phyloP scores from a whole-genome alignment of 2,888 invertebrate genomes.

The Chymomyza caudatula region DNA sequence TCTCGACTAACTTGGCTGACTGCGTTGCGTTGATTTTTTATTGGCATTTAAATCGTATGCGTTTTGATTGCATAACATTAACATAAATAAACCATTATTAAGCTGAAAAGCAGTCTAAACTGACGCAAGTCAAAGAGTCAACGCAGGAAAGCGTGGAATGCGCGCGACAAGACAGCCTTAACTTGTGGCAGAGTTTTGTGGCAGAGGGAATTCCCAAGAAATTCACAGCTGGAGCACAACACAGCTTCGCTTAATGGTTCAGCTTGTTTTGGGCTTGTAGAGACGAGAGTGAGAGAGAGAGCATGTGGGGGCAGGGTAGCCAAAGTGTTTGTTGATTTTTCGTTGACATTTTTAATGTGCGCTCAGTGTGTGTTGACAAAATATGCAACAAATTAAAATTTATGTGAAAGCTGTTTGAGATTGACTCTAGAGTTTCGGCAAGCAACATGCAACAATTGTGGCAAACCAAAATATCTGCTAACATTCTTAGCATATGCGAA shows the following conservation, averaged over 20 bases:
- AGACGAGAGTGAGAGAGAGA: not conserved
- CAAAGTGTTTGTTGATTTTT: slow-evolving; percentile 57
- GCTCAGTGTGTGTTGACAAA: slow-evolving; percentile 43
- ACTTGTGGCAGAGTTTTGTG: not conserved
- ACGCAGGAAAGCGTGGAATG: not conserved
- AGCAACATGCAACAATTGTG: too few relatives aligned
- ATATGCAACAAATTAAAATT: slow-evolving; percentile 73
- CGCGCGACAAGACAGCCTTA: not conserved
- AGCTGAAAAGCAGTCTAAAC: slow-evolving; percentile 6
- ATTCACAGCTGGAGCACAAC: slow-evolving; percentile 74
- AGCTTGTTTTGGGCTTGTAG: not conserved
- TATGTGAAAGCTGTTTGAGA: slow-evolving; percentile 40
- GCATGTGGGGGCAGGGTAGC: too few relatives aligned
- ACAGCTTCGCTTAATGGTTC: not conserved
- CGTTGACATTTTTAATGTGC: slow-evolving; percentile 40
- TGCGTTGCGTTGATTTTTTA: slow-evolving; percentile 70
- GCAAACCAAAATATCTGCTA: too few relatives aligned
- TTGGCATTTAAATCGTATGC: slow-evolving; percentile 74
- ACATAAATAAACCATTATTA: slow-evolving; percentile 74
- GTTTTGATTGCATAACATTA: slow-evolving; percentile 75
- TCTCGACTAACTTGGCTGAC: not conserved
- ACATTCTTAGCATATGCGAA: too few relatives aligned
- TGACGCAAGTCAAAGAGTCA: not conserved
- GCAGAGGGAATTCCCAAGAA: slow-evolving; percentile 76
- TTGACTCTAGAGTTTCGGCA: not conserved